phyloP scores from a whole-genome alignment of 2,797 vertebrate species.

The Syngnathus acus region DNA sequence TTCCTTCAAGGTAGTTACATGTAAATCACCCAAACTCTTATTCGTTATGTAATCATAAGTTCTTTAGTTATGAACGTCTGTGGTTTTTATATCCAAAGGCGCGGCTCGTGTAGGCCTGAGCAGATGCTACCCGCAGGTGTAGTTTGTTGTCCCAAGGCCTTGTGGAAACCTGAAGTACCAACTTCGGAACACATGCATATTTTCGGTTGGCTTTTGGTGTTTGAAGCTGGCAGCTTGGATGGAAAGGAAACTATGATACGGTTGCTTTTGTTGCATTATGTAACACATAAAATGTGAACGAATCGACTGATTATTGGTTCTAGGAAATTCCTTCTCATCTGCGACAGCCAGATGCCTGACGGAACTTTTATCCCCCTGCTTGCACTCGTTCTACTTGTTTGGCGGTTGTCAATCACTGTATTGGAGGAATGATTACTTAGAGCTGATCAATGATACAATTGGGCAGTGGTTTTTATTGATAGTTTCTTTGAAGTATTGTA shows the following conservation, averaged over 20 bases:
- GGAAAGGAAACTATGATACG: too few relatives aligned
- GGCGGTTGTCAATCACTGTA: too few relatives aligned
- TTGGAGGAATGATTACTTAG: too few relatives aligned
- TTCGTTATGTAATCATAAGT: not conserved
- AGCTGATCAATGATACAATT: too few relatives aligned
- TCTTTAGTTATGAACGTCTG: not conserved
- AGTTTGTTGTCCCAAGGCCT: conserved; percentile 1
- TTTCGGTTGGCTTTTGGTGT: conserved; percentile 2
- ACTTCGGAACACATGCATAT: not conserved
- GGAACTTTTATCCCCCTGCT: too few relatives aligned
- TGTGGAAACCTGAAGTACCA: not conserved
- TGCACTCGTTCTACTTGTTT: too few relatives aligned
- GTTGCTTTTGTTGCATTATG: not conserved
- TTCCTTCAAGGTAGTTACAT: not conserved
- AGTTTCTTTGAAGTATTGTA: not conserved
- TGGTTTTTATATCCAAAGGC: not conserved
- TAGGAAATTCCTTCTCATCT: not conserved
- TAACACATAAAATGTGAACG: not conserved
- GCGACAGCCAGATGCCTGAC: not conserved
- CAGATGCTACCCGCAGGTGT: not conserved
- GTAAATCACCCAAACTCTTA: not conserved
- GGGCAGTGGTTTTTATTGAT: too few relatives aligned
- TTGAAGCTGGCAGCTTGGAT: not conserved
- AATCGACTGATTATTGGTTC: not conserved
- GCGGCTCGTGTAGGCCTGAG: not conserved